Evolutionary conservation across 2,113 vertebrate species (phyloP).

Genomic region (Monopterus albus): DNA sequence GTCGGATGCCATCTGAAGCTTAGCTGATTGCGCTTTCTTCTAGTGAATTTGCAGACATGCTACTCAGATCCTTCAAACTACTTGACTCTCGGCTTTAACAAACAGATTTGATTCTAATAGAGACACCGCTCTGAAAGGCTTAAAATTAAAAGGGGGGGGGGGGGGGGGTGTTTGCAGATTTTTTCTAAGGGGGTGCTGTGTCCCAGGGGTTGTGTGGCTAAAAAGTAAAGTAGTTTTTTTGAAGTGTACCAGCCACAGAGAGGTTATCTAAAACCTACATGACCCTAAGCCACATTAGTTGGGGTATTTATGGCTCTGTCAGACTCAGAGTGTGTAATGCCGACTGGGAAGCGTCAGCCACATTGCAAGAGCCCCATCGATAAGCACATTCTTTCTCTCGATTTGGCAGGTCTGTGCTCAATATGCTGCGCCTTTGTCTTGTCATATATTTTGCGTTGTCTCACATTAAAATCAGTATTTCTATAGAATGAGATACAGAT

Average conservation of each 20-base stretch:
- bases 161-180: no score
- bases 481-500: slow-evolving; percentile 57
- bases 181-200: slow-evolving; percentile 12
- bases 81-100: slow-evolving; percentile 67
- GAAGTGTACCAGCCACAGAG: slow-evolving; percentile 7
- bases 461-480: slow-evolving; percentile 46
- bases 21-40: slow-evolving; percentile 76
- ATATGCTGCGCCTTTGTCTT: slow-evolving; percentile 31
- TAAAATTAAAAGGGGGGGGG: slow-evolving; percentile 39
- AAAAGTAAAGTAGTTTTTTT: slow-evolving; percentile 36
- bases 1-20: slow-evolving; percentile 68
- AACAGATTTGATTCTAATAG: slow-evolving; percentile 70
- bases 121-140: slow-evolving; percentile 37
- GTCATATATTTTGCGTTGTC: slow-evolving; percentile 36
- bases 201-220: slow-evolving; percentile 25
- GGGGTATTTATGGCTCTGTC: slow-evolving; percentile 54
- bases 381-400: slow-evolving; percentile 26
- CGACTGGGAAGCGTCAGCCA: slow-evolving; percentile 27
- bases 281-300: slow-evolving; percentile 33
- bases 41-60: slow-evolving; percentile 55
- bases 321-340: slow-evolving; percentile 15
- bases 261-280: slow-evolving; percentile 46
- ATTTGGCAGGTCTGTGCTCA: slow-evolving; percentile 48
- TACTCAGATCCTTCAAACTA: slow-evolving; percentile 56
- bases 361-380: slow-evolving; percentile 27